Percentiles rank a stretch among this genome's conserved stretches.
phyloP scores from a whole-genome alignment of 2,888 invertebrate species.

The Bellardia bayeri region DNA sequence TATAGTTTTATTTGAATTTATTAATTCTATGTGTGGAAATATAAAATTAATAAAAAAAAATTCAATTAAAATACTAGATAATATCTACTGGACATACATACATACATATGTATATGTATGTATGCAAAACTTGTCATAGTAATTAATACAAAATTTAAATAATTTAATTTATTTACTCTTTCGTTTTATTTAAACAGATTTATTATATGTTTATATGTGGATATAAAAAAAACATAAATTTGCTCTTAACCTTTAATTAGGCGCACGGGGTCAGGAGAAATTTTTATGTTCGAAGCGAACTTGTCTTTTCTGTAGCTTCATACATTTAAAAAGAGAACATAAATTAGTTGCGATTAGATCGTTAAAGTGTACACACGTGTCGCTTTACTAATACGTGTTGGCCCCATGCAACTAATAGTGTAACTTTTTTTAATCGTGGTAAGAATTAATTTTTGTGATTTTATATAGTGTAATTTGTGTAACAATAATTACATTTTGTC shows the following conservation, averaged over 20 bases:
- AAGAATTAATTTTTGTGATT: too few relatives aligned
- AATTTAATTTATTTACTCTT: background rate
- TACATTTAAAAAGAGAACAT: too few relatives aligned
- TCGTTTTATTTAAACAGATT: background rate
- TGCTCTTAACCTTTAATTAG: background rate
- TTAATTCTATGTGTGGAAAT: background rate
- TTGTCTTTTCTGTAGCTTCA: too few relatives aligned
- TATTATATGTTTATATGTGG: background rate
- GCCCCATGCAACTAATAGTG: too few relatives aligned
- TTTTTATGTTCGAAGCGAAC: too few relatives aligned
- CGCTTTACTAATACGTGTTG: too few relatives aligned
- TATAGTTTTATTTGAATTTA: background rate
- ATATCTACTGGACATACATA: background rate
- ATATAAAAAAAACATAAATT: background rate
- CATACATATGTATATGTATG: background rate
- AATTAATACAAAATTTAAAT: background rate
- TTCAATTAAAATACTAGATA: background rate
- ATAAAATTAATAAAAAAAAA: constrained; percentile 9
- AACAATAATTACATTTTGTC: too few relatives aligned
- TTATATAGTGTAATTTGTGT: too few relatives aligned
- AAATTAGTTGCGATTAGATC: too few relatives aligned
- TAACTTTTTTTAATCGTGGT: too few relatives aligned
- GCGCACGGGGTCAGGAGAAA: too few relatives aligned
- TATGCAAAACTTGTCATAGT: constrained; percentile 5
- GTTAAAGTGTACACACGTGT: too few relatives aligned